phyloP scores from a whole-genome alignment of 2,888 invertebrate genomes.

The Drosophila tripunctata region DNA sequence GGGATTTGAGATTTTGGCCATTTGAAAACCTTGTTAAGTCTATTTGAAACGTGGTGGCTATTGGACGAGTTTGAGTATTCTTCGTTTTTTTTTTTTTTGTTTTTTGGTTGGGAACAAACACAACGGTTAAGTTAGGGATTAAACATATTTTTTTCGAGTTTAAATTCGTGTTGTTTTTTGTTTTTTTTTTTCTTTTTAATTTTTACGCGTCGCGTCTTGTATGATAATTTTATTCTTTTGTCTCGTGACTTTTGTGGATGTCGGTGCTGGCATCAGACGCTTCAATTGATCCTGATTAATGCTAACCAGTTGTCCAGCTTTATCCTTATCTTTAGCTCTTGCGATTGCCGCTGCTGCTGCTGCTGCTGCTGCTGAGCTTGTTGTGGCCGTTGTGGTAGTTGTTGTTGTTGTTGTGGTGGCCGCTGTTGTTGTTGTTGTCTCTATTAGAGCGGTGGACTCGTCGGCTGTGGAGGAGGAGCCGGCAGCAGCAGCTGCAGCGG shows the following conservation, averaged over 20 bases:
- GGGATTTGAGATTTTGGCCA: slow-evolving; percentile 15
- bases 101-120: no score
- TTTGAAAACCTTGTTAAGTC: slow-evolving; percentile 35
- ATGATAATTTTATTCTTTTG: slow-evolving; percentile 93
- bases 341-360: slow-evolving; percentile 47
- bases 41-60: slow-evolving; percentile 22
- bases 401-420: slow-evolving; percentile 40
- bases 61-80: slow-evolving; percentile 41
- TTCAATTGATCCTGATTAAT: slow-evolving; percentile 89
- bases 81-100: no score
- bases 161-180: slow-evolving; percentile 40
- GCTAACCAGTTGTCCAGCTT: slow-evolving; percentile 64
- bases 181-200: slow-evolving; percentile 55
- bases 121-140: neutral
- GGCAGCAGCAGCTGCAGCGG: slow-evolving; percentile 67
- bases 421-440: slow-evolving; percentile 63
- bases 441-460: slow-evolving; percentile 66
- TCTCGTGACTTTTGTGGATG: slow-evolving; percentile 91
- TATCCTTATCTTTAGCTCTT: slow-evolving; percentile 50
- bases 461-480: slow-evolving; percentile 62
- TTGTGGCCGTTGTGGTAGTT: slow-evolving; percentile 45
- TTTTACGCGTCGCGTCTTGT: slow-evolving; percentile 84
- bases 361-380: slow-evolving; percentile 39
- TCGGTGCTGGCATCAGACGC: slow-evolving; percentile 87
- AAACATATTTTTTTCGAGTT: neutral